Conservation (phyloP, 2,888 invertebrate species). For the Pegoplata infirma region DNA sequence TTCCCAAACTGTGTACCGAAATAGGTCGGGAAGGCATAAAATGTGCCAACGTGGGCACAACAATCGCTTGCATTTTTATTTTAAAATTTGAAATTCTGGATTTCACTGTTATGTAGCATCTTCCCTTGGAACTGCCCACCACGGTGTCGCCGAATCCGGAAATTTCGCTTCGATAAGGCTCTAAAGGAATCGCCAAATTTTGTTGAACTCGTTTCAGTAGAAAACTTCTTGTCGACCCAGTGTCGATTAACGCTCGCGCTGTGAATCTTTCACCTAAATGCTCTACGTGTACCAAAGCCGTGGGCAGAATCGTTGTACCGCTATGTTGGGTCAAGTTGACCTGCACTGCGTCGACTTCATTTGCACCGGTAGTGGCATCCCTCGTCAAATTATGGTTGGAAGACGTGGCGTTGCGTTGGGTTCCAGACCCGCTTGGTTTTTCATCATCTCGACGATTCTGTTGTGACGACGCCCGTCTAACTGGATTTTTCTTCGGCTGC, state of each 20-base stretch:
- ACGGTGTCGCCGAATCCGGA: no score
- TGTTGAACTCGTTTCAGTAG: background rate
- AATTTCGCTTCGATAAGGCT: no score
- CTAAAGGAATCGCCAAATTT: background rate
- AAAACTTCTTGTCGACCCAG: background rate
- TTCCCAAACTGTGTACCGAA: background rate
- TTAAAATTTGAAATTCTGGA: background rate
- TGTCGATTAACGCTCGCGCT: slow-evolving; percentile 4
- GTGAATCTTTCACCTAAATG: background rate
- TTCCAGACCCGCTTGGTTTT: background rate
- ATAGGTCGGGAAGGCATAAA: slow-evolving; percentile 12
- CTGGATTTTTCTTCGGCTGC: background rate
- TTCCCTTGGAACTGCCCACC: no score
- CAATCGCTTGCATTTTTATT: background rate
- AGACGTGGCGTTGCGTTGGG: background rate
- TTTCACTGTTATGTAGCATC: no score
- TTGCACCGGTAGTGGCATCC: no score
- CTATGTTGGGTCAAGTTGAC: background rate
- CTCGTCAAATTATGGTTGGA: background rate
- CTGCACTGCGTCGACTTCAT: background rate
- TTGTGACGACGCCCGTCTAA: background rate
- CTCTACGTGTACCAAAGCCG: background rate
- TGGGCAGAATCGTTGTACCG: slow-evolving; percentile 9
- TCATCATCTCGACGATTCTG: background rate
- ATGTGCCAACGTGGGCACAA: no score